Evolutionary conservation across 1,140 invertebrate species (phyloP), one percentile per base, ranked within the genome.

Genomic region (Pogonus chalceus): DNA sequence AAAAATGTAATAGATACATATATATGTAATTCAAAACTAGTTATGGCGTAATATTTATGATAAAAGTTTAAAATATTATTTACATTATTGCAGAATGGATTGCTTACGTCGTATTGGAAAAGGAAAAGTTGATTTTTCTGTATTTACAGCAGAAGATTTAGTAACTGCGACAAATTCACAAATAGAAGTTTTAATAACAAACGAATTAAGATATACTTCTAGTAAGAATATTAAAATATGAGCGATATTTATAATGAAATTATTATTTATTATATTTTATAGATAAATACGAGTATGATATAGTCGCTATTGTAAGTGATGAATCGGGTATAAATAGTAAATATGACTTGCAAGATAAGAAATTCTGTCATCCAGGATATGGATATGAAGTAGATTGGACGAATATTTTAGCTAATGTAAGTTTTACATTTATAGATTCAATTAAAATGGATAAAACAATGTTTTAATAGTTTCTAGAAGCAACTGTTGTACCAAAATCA

Each of bases 141-240:
- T 89, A 1, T 77, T 90, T 56, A 84, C 86, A 56, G 80, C 90
- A 0, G 88, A 91, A 68, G 88, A 92, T 71, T 71, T 90, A 37
- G 75, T 89, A 20, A 80, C 85, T 1, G 84, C 85, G 7, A 78
- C 76, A 9, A 83, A 81, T 75, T 76, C 77, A 7, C 73, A 79
- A 58, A 71, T 80, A 0, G 78, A 84, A 54, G 72, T 87, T 22
- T 67, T 87, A 49, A 73, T 88, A 23, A 85, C 83, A 9, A 83
- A 84, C 53, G 83, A 88, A 66, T 54, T 88, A 35, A 71, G 79
- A 55, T 70, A 74, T 21, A 69, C 74, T 49, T 56, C 70, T 2
- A 66, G 75, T 79, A 62, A 72, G 60, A 51, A 9, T 20, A n/a
- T 52, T 7, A 23, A 23, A 3, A 4, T 20, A 53, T 20, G 58